Conservation (phyloP, 2,797 vertebrate species). For the Schizopygopsis malacanthus region DNA sequence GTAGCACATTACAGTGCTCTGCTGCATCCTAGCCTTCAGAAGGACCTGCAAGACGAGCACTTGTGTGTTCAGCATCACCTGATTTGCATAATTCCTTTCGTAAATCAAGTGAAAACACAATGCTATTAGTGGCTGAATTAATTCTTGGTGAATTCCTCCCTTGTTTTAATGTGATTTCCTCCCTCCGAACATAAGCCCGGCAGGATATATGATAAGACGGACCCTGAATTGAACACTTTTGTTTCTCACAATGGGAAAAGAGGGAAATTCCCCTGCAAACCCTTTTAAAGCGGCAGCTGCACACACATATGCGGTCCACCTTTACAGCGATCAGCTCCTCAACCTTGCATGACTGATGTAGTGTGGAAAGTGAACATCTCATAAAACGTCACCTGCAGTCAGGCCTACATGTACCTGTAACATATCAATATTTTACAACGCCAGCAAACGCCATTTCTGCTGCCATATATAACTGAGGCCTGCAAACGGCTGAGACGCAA, state of each 20-base stretch:
- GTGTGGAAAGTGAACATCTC: constrained; percentile 49
- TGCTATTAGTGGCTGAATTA: neutral
- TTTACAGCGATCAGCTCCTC: constrained; percentile 35
- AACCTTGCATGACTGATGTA: constrained; percentile 50
- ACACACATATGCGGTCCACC: constrained; percentile 29
- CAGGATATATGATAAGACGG: constrained; percentile 14
- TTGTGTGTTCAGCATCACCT: neutral
- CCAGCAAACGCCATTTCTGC: constrained; percentile 47
- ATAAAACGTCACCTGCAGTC: constrained; percentile 55
- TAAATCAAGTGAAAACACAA: constrained; percentile 13
- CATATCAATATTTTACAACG: constrained; percentile 56
- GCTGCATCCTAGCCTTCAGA: neutral
- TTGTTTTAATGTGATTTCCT: constrained; percentile 5
- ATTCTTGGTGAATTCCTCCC: constrained; percentile 6
- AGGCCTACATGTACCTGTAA: constrained; percentile 44
- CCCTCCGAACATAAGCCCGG: constrained; percentile 4
- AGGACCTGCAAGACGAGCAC: neutral
- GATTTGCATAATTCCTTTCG: neutral
- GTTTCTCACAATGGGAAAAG: constrained; percentile 12
- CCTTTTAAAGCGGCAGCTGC: constrained; percentile 49
- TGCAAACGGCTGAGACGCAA: constrained; percentile 4
- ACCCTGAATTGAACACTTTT: constrained; percentile 22
- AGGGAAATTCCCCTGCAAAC: constrained; percentile 34
- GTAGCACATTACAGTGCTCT: neutral
- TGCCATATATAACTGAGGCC: constrained; percentile 26